Percentiles rank a stretch among this genome's conserved stretches.
Evolutionary conservation across 1,140 invertebrate genomes (phyloP).

Genomic region (Anastrepha obliqua): DNA sequence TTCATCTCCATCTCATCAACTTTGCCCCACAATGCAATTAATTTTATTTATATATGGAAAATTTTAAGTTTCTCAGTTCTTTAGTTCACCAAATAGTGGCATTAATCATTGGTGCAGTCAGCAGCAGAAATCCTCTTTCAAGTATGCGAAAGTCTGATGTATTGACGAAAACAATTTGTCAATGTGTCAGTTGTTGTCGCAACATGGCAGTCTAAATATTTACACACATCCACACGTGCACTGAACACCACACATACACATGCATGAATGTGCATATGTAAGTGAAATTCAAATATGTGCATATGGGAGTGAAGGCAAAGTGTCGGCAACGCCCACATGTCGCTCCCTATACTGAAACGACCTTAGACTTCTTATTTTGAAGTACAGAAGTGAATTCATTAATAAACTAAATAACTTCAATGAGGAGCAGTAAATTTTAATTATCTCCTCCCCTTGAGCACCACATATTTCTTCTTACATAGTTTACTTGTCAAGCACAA

Average conservation of each 20-base stretch:
- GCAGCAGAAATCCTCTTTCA: neutral
- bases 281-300: no score
- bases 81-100: constrained; percentile 13
- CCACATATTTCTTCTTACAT: neutral
- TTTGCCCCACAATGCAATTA: neutral
- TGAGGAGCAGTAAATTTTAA: constrained; percentile 26
- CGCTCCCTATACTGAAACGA: neutral
- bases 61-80: neutral
- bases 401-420: constrained; percentile 30
- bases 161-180: constrained; percentile 28
- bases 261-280: neutral
- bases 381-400: constrained; percentile 16
- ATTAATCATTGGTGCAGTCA: neutral
- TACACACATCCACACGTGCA: neutral
- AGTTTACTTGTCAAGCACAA: neutral
- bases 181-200: constrained; percentile 13
- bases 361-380: neutral
- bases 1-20: constrained; percentile 10
- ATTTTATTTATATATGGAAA: neutral
- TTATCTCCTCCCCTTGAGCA: neutral
- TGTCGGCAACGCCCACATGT: neutral
- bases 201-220: constrained; percentile 9
- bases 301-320: neutral
- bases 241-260: neutral
- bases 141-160: constrained; percentile 2